phyloP scores from a whole-genome alignment of 2,888 invertebrate species.

The Aproaerema taeniolella region DNA sequence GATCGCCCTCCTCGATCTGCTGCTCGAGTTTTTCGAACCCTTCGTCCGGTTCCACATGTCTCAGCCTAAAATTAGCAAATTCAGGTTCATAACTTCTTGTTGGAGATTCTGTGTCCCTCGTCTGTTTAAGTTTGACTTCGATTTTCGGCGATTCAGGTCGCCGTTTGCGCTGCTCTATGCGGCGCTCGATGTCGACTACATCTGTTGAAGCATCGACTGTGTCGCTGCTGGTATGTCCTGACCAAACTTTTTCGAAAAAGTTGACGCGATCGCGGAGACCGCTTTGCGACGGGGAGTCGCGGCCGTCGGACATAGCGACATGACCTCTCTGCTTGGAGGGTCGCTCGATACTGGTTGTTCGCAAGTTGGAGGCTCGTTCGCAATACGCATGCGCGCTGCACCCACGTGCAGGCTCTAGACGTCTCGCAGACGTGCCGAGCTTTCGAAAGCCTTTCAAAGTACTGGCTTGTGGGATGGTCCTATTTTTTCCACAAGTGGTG shows the following conservation, averaged over 20 bases:
- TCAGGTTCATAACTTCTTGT: slow-evolving; percentile 55
- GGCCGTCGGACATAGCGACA: slow-evolving; percentile 71
- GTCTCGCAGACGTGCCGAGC: slow-evolving; percentile 18
- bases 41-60: slow-evolving; percentile 60
- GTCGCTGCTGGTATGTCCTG: slow-evolving; percentile 66
- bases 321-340: slow-evolving; percentile 65
- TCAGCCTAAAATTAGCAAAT: slow-evolving; percentile 64
- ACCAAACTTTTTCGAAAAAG: slow-evolving; percentile 89
- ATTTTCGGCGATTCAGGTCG: slow-evolving; percentile 75
- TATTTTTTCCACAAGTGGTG: too few relatives aligned
- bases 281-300: slow-evolving; percentile 71
- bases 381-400: slow-evolving; percentile 19
- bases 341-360: slow-evolving; percentile 67
- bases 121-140: slow-evolving; percentile 79
- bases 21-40: slow-evolving; percentile 46
- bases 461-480: too few relatives aligned
- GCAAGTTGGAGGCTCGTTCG: slow-evolving; percentile 25
- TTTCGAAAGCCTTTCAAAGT: slow-evolving; percentile 10
- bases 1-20: slow-evolving; percentile 80
- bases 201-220: slow-evolving; percentile 65
- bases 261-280: slow-evolving; percentile 84
- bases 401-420: slow-evolving; percentile 25
- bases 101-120: slow-evolving; percentile 69
- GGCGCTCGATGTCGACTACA: slow-evolving; percentile 79
- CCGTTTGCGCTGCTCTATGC: slow-evolving; percentile 76